Base-by-base conservation (phyloP, 2,888 invertebrate species). In the Conchocele bisecta region DNA sequence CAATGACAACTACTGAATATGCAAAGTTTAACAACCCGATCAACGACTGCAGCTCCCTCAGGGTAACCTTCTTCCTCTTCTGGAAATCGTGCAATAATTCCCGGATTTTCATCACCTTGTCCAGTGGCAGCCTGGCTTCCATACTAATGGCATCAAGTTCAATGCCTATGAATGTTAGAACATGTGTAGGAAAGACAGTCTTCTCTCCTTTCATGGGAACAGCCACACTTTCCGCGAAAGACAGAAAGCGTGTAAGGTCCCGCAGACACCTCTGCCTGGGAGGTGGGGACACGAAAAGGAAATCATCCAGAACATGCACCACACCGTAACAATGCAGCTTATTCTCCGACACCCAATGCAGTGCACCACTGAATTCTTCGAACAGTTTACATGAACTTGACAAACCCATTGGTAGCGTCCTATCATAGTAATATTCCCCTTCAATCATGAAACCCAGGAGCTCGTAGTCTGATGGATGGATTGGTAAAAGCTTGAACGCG, bases 21-120 rank as follows among this genome's bases (percentile, higher is more conserved):
- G 61, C 58, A 48, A 67, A 71, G 26, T 58, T 56, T 15, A 73
- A 53, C 11, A 68, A 22, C 37, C 73, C 73, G 31, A 68, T 58
- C 3, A 73, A 17, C 6, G 68, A 64, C 51, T 68, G 73, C 31
- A 73, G 50, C 26, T 73, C 59, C 22, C 44, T 35, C 4, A 68
- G 44, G 6, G 42, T 68, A 7, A 64, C 54, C 53, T 63, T 67
- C 24, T 35, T 58, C 17, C 33, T 35, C 7, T 20, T 22, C 26
- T 51, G 15, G 28, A 42, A 53, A 29, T 15, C 33, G 29, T 53
- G 28, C 17, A 54, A 35, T n/a, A 22, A 22, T 9, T n/a, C 11
- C 31, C 48, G n/a, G 39, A 64, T 42, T 22, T 58, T 70, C 24
- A 42, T 11, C 13, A 69, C 9, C 28, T 69, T 69, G n/a, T 69